Evolutionary conservation across 2,113 vertebrate species (phyloP).

Genomic region (Megaceryle maxima): DNA sequence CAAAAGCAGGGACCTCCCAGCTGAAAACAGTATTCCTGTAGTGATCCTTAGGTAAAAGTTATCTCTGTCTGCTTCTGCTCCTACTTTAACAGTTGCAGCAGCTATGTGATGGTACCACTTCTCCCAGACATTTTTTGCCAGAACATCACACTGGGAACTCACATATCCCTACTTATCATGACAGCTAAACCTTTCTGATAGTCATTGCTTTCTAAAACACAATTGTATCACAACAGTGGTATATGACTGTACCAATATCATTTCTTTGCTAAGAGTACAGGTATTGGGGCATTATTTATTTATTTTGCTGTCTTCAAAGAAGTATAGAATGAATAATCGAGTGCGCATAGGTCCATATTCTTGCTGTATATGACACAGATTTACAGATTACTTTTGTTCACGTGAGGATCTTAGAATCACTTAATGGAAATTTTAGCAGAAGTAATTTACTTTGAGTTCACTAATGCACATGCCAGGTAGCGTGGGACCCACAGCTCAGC

Average conservation of each 20-base stretch:
- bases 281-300: too few relatives aligned
- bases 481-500: neutral
- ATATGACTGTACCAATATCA: neutral
- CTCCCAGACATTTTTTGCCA: neutral
- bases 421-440: neutral
- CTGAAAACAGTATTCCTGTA: neutral
- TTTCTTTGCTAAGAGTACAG: neutral
- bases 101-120: neutral
- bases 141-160: neutral
- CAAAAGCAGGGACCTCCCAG: neutral
- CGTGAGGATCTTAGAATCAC: neutral
- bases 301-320: neutral
- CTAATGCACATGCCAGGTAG: neutral
- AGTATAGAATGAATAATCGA: neutral
- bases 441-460: neutral
- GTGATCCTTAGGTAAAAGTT: neutral
- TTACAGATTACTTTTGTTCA: neutral
- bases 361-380: neutral
- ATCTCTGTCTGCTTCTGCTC: neutral
- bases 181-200: neutral
- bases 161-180: neutral
- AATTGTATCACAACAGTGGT: neutral
- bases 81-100: neutral
- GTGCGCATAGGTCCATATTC: neutral
- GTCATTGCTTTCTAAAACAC: neutral